phyloP scores from a whole-genome alignment of 92 coral and sea anemone genomes.

The Umimayanthus chanpuru region DNA sequence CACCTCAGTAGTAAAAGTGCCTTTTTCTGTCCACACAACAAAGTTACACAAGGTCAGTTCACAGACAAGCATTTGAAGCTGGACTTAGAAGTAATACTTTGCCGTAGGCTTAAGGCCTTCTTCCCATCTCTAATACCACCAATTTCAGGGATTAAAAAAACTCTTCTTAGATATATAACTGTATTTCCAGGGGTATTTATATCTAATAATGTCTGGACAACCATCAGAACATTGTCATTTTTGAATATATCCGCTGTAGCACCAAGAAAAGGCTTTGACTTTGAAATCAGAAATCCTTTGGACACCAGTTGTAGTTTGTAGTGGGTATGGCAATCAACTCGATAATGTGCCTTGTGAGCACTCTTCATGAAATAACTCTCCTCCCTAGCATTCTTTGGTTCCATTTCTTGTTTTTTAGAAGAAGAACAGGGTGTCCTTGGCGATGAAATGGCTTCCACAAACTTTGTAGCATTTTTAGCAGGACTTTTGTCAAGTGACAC shows the following conservation, averaged over 20 bases:
- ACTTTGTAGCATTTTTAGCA: no score
- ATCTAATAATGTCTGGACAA: no score
- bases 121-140: constrained; percentile 63
- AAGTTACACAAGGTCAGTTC: constrained; percentile 54
- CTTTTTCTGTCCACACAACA: constrained; percentile 71
- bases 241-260: constrained; percentile 68
- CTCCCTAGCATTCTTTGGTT: constrained; percentile 74
- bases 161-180: no score
- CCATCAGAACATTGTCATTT: constrained; percentile 62
- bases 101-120: constrained; percentile 59
- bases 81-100: constrained; percentile 65
- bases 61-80: constrained; percentile 74
- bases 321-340: constrained; percentile 64
- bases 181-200: no score
- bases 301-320: constrained; percentile 68
- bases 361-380: constrained; percentile 74
- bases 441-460: no score
- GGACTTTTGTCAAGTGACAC: no score
- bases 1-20: constrained; percentile 59
- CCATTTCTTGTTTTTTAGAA: constrained; percentile 38
- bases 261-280: no score
- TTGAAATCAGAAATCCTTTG: constrained; percentile 74
- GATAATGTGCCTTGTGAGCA: constrained; percentile 69
- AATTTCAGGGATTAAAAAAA: constrained; percentile 70
- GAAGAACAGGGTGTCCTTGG: constrained; percentile 45